A percentile compares a stretch with the other conserved stretches of the same genome.
phyloP scores from a whole-genome alignment of 1,140 invertebrate species.

The Brachionus paranguensis region DNA sequence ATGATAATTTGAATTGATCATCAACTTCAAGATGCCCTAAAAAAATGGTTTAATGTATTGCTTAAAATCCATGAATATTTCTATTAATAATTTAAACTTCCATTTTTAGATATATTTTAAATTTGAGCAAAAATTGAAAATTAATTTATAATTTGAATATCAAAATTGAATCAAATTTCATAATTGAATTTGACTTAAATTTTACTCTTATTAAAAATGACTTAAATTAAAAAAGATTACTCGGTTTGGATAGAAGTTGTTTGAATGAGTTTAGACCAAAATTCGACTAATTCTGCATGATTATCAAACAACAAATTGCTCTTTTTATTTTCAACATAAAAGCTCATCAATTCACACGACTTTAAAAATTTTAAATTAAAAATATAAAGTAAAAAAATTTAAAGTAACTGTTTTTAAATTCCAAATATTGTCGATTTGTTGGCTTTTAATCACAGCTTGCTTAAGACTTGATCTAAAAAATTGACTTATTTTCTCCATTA shows the following conservation, averaged over 20 bases:
- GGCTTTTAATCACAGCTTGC: neutral
- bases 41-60: too few relatives aligned
- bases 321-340: neutral
- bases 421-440: neutral
- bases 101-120: too few relatives aligned
- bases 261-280: neutral
- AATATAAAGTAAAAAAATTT: neutral
- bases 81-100: too few relatives aligned
- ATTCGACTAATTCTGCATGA: neutral
- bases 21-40: too few relatives aligned
- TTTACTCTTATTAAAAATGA: too few relatives aligned
- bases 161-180: too few relatives aligned
- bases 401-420: conserved; percentile 5
- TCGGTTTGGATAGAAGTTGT: neutral
- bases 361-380: neutral
- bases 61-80: too few relatives aligned
- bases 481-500: neutral
- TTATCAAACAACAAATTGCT: neutral
- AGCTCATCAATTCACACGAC: neutral
- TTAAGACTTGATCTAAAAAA: neutral
- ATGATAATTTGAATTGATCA: too few relatives aligned
- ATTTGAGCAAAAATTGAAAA: too few relatives aligned
- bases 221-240: neutral
- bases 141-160: too few relatives aligned
- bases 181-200: too few relatives aligned